Percentiles rank a stretch among this genome's conserved stretches.
Conservation (phyloP, 2,888 invertebrate genomes). For the Leucoma salicis region DNA sequence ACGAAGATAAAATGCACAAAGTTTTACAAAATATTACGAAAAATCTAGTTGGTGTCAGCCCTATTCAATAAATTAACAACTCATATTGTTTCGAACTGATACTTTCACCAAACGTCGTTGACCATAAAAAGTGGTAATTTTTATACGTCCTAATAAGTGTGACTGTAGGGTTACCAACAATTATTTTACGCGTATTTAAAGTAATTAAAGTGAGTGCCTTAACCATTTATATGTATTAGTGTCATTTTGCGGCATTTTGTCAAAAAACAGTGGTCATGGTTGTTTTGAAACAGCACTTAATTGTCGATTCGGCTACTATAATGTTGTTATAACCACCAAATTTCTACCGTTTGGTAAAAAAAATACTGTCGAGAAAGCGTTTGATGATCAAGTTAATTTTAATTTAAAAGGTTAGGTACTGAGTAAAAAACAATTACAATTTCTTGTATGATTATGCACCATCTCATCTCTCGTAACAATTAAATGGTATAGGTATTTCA, state of each 20-base stretch:
- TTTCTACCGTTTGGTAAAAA: neutral
- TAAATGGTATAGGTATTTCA: too few species aligned
- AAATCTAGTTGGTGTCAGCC: too few species aligned
- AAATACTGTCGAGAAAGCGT: too few species aligned
- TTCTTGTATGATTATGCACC: too few species aligned
- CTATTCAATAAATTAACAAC: conserved; percentile 36
- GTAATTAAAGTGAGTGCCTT: conserved; percentile 38
- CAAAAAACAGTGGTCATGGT: conserved; percentile 13
- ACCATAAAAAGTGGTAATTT: conserved; percentile 33
- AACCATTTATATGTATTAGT: conserved; percentile 26
- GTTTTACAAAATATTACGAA: too few species aligned
- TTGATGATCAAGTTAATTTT: too few species aligned
- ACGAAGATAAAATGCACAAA: too few species aligned
- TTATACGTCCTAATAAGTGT: conserved; percentile 20
- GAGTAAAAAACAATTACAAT: too few species aligned
- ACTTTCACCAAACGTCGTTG: conserved; percentile 42
- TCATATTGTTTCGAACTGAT: conserved; percentile 38
- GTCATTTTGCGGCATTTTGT: conserved; percentile 9
- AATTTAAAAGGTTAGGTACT: too few species aligned
- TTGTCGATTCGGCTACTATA: conserved; percentile 21
- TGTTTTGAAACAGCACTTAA: conserved; percentile 16
- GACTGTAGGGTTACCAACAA: conserved; percentile 19
- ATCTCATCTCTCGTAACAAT: too few species aligned
- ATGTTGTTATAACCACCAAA: neutral
- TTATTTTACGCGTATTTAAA: conserved; percentile 39